phyloP scores from a whole-genome alignment of 1,140 invertebrate genomes.

The Habropoda laboriosa region DNA sequence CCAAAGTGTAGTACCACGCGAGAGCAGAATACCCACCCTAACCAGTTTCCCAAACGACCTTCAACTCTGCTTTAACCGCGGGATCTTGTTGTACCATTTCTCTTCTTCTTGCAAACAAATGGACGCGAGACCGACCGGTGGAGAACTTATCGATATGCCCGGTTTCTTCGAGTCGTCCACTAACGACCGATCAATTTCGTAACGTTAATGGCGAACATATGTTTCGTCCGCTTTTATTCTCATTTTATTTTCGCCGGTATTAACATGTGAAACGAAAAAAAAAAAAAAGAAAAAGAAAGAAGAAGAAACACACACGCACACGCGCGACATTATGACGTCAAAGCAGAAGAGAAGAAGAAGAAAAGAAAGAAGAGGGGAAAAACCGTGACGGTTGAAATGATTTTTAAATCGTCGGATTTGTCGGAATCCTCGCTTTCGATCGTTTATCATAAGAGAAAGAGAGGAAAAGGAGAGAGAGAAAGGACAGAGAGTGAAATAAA shows the following conservation, averaged over 20 bases:
- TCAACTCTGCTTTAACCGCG: constrained; percentile 44
- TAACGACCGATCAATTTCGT: background rate
- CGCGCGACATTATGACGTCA: no score
- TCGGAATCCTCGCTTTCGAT: background rate
- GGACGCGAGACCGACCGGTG: background rate
- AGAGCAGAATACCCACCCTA: constrained; percentile 45
- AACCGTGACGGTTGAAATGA: no score
- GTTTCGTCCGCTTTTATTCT: background rate
- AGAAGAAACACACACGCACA: no score
- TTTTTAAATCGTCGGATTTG: background rate
- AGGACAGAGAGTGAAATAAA: background rate
- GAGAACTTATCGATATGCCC: background rate
- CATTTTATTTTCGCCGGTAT: background rate
- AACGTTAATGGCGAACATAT: background rate
- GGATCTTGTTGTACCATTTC: constrained; percentile 35
- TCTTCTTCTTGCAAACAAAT: constrained; percentile 30
- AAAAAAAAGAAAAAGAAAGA: no score
- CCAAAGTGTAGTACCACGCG: constrained; percentile 37
- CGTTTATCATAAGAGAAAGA: background rate
- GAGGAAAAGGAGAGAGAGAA: background rate
- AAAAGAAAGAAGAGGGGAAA: no score
- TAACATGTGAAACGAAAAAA: no score
- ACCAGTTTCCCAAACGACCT: constrained; percentile 44
- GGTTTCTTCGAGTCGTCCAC: background rate
- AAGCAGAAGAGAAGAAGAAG: no score